These are phyloP conservation scores for Melanerpes aurifrons DNA, from an alignment of 2,113 vertebrate species.

Conservation along the genomic window DNA sequence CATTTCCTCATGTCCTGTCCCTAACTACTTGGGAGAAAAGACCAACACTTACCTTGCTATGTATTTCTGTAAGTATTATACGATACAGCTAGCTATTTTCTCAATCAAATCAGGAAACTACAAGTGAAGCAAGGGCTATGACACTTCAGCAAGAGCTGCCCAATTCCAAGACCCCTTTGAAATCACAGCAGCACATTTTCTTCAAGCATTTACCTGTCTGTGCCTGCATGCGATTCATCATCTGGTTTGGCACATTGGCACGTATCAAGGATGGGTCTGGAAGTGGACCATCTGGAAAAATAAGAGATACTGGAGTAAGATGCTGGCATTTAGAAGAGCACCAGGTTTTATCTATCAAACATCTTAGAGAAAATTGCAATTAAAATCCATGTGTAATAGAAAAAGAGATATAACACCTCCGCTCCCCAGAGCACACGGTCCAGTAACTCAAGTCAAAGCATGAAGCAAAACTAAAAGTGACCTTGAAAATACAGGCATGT, in stretches of 20 bases:
- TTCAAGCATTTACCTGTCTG: conserved; percentile 81
- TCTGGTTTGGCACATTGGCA: conserved; percentile 89
- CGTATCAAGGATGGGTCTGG: conserved; percentile 88
- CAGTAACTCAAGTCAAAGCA: background rate
- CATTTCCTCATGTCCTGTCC: no score
- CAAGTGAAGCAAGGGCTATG: background rate
- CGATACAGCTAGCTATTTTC: background rate
- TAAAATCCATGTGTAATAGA: background rate
- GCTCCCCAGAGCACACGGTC: background rate
- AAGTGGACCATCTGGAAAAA: conserved; percentile 87
- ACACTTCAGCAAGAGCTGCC: background rate
- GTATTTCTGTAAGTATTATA: background rate
- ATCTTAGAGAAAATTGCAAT: background rate
- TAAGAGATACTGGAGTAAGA: background rate
- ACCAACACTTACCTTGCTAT: no score
- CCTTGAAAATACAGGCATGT: background rate
- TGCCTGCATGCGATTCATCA: conserved; percentile 91
- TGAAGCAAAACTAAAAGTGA: background rate
- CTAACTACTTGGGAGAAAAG: no score
- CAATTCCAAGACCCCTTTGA: background rate
- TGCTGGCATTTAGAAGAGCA: background rate
- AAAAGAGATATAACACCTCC: no score
- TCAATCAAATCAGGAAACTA: background rate
- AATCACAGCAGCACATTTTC: background rate
- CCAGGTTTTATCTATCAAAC: background rate